A percentile compares a stretch with the other conserved stretches of the same genome.
Evolutionary conservation across 1,140 invertebrate species (phyloP).

Genomic region (Drosophila malerkotliana): DNA sequence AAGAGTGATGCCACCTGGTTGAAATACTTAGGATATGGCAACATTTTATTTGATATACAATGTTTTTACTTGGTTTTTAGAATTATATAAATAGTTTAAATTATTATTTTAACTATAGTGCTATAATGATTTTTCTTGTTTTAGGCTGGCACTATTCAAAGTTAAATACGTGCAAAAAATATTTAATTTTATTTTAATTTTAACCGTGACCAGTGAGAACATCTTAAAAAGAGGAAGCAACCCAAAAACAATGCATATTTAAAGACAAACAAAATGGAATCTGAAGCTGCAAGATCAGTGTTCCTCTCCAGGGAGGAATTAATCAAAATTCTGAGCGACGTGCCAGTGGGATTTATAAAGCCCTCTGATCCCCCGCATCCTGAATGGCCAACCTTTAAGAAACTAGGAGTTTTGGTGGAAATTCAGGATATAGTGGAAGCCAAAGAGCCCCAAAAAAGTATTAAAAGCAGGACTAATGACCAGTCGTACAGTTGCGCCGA

Average conservation of each 20-base stretch:
- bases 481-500: conserved; percentile 61
- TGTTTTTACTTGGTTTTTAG: too few species aligned
- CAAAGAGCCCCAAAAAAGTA: conserved; percentile 4
- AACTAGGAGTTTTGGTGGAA: conserved; percentile 62
- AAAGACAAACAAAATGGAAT: conserved; percentile 28
- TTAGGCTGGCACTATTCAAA: too few species aligned
- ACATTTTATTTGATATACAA: neutral
- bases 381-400: conserved; percentile 38
- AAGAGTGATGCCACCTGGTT: neutral
- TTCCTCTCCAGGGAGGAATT: conserved; percentile 34
- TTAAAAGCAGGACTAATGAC: conserved; percentile 11
- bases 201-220: conserved; percentile 1
- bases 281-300: neutral
- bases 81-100: neutral
- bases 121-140: neutral
- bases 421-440: conserved; percentile 41
- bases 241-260: conserved; percentile 18
- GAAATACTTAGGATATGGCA: neutral
- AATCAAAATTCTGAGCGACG: conserved; percentile 12
- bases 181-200: too few species aligned
- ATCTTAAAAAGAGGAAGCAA: neutral
- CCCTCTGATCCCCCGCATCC: conserved; percentile 1
- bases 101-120: too few species aligned
- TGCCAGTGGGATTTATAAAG: conserved; percentile 25
- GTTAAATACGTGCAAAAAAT: too few species aligned